Evolutionary conservation across 2,888 invertebrate genomes (phyloP).

Genomic region (Stictocephala bisonia): DNA sequence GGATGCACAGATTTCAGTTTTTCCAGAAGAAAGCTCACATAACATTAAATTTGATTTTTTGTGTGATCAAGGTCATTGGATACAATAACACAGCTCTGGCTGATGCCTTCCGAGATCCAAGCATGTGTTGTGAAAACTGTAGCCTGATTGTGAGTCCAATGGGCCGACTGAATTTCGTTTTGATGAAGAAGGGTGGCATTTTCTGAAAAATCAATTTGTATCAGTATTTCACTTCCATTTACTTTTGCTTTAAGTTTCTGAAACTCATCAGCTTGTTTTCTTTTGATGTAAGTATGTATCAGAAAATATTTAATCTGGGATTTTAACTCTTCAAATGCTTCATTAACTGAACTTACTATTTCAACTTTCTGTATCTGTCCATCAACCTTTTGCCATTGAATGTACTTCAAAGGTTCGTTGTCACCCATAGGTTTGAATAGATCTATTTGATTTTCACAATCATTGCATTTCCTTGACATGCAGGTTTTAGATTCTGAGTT

Average conservation of each 20-base stretch:
- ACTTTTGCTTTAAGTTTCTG: not conserved
- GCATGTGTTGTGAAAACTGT: slow-evolving; percentile 11
- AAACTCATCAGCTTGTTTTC: slow-evolving; percentile 2
- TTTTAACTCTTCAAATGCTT: slow-evolving; percentile 7
- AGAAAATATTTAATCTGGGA: not conserved
- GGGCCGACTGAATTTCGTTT: slow-evolving; percentile 25
- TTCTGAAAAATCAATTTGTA: slow-evolving; percentile 27
- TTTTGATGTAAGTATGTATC: slow-evolving; percentile 1
- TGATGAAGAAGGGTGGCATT: slow-evolving; percentile 7
- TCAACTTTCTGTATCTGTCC: not conserved
- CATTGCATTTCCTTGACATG: not conserved
- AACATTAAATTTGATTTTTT: not conserved
- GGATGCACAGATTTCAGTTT: not conserved
- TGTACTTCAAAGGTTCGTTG: not conserved
- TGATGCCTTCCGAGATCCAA: not conserved
- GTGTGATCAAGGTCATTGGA: slow-evolving; percentile 14
- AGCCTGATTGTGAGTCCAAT: slow-evolving; percentile 17
- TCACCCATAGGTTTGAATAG: not conserved
- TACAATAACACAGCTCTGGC: slow-evolving; percentile 13
- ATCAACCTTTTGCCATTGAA: slow-evolving; percentile 21
- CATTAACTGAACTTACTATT: not conserved
- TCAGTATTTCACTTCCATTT: not conserved
- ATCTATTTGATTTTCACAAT: not conserved
- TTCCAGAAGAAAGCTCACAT: not conserved
- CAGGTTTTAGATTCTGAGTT: not conserved